phyloP scores from a whole-genome alignment of 2,113 vertebrate genomes.

The Phylloscopus trochiloides region DNA sequence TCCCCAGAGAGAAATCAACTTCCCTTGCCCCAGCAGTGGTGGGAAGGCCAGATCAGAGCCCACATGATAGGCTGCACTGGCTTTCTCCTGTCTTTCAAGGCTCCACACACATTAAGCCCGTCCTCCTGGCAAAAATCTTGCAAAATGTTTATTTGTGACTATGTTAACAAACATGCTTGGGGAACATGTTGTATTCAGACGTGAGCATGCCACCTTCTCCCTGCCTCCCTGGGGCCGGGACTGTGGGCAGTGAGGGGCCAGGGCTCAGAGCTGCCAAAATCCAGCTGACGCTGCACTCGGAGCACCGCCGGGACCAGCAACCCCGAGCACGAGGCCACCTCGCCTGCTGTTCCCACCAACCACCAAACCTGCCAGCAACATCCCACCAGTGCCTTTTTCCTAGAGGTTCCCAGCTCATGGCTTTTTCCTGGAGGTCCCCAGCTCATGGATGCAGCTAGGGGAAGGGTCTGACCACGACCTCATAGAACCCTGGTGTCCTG shows the following conservation, averaged over 20 bases:
- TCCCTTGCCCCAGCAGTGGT: background rate
- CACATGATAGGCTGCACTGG: background rate
- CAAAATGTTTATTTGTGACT: background rate
- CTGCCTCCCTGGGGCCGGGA: background rate
- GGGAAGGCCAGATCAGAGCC: background rate
- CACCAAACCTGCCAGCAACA: background rate
- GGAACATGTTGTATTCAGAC: conserved; percentile 17
- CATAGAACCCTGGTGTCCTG: background rate
- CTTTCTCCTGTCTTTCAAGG: background rate
- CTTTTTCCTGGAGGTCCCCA: background rate
- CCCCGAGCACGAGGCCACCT: background rate
- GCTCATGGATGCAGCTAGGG: background rate
- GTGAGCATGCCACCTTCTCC: background rate
- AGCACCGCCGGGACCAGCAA: background rate
- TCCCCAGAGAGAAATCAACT: background rate
- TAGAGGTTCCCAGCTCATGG: background rate
- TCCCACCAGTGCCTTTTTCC: background rate
- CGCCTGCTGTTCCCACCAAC: background rate
- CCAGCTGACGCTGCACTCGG: background rate
- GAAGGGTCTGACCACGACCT: background rate
- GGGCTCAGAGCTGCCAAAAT: background rate
- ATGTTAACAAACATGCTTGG: background rate
- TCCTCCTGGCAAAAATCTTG: background rate
- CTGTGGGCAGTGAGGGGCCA: background rate
- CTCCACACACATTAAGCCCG: background rate